Evolutionary conservation across 1,140 invertebrate species (phyloP).

Genomic region (Drosophila obscura): DNA sequence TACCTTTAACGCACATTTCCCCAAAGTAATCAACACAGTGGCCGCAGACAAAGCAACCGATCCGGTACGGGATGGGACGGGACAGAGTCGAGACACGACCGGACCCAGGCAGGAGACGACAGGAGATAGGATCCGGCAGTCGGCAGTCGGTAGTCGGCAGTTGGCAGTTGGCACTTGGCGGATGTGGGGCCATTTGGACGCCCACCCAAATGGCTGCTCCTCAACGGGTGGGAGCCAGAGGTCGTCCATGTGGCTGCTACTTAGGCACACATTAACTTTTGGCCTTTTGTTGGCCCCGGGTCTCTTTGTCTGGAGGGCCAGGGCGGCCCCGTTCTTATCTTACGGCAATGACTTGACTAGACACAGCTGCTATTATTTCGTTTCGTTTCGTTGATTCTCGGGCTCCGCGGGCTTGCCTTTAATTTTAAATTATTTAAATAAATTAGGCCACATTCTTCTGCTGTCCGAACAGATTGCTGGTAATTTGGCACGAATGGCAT

Average conservation of each 20-base stretch:
- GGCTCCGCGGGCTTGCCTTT: not conserved
- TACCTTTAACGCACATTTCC: slow-evolving; percentile 79
- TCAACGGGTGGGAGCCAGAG: slow-evolving; percentile 10
- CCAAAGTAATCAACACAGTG: slow-evolving; percentile 78
- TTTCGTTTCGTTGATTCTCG: slow-evolving; percentile 47
- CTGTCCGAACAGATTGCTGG: slow-evolving; percentile 57
- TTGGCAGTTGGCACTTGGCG: slow-evolving; percentile 52
- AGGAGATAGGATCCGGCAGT: slow-evolving; percentile 24
- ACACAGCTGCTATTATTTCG: slow-evolving; percentile 70
- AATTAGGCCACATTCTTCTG: slow-evolving; percentile 65
- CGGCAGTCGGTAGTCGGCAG: not conserved
- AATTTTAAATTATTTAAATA: slow-evolving; percentile 81
- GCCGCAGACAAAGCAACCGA: slow-evolving; percentile 61
- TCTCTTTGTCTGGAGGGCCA: slow-evolving; percentile 63
- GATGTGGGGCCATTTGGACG: slow-evolving; percentile 45
- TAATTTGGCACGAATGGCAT: slow-evolving; percentile 75
- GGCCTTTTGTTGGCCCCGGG: slow-evolving; percentile 69
- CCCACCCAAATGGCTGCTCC: not conserved
- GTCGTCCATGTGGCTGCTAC: slow-evolving; percentile 51
- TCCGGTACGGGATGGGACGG: not conserved
- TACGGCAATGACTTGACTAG: slow-evolving; percentile 62
- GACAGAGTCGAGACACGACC: not conserved
- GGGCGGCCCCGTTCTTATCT: slow-evolving; percentile 43
- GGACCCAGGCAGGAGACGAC: slow-evolving; percentile 11
- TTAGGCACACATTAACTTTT: slow-evolving; percentile 80